Percentiles rank a stretch among this genome's conserved stretches.
Conservation (phyloP, 2,113 vertebrate species). For the Oxyruncus cristatus region DNA sequence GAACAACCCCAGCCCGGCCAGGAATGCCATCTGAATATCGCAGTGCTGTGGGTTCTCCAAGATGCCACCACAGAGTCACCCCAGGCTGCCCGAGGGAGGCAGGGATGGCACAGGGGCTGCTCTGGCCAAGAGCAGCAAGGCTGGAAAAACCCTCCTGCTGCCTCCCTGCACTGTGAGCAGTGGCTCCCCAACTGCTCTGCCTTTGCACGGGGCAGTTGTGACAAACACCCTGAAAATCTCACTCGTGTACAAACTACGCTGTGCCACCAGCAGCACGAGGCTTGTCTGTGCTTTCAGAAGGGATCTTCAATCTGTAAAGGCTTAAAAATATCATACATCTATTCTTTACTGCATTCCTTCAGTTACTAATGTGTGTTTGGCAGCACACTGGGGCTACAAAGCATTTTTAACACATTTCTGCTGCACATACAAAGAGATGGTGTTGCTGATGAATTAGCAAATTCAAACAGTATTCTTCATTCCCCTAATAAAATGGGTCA, state of each 20-base stretch:
- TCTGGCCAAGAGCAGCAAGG: not conserved
- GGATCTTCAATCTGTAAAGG: accelerated
- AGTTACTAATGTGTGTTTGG: accelerated
- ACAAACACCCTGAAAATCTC: accelerated
- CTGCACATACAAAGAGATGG: not conserved
- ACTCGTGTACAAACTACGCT: accelerated
- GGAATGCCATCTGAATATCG: not conserved
- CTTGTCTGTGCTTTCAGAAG: not conserved
- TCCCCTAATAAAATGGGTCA: accelerated
- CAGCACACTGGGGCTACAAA: not conserved
- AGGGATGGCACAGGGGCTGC: not conserved
- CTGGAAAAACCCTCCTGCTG: not conserved
- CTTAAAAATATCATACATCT: not conserved
- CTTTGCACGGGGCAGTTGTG: not conserved
- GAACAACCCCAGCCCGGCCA: not conserved
- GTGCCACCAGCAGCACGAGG: not conserved
- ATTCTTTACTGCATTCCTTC: no score
- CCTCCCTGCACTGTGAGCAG: not conserved
- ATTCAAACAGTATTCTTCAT: not conserved
- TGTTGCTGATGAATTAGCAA: not conserved
- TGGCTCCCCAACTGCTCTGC: not conserved
- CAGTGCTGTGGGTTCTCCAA: accelerated
- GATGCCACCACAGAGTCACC: not conserved
- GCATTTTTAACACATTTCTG: not conserved
- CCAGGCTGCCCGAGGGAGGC: not conserved